Conservation (phyloP, 2,797 vertebrate species). For the Pogoniulus pusillus region DNA sequence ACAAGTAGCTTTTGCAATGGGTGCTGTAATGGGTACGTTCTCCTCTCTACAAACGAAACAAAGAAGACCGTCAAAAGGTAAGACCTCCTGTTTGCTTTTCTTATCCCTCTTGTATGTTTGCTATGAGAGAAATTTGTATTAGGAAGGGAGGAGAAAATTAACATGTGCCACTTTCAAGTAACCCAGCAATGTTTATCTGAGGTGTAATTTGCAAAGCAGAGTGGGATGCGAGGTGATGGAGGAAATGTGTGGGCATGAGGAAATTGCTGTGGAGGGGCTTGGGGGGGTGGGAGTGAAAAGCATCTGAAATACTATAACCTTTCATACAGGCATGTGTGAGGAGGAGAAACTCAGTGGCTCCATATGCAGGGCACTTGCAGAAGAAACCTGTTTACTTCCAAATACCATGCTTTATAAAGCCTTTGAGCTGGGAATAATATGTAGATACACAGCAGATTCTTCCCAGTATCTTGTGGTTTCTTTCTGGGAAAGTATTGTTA, state of each 20-base stretch:
- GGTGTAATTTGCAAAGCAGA: slow-evolving; percentile 28
- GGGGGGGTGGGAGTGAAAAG: not conserved
- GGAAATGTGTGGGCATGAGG: not conserved
- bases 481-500: not conserved
- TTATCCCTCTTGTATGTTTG: slow-evolving; percentile 19
- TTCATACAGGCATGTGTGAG: not conserved
- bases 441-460: not conserved
- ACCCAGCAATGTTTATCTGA: slow-evolving; percentile 13
- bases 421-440: slow-evolving; percentile 10
- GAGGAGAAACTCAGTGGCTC: slow-evolving; percentile 19
- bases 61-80: slow-evolving; percentile 95
- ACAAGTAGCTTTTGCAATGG: slow-evolving; percentile 82
- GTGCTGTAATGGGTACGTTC: slow-evolving; percentile 97
- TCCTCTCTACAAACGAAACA: slow-evolving; percentile 98
- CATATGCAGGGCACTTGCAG: slow-evolving; percentile 28
- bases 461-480: not conserved
- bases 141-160: slow-evolving; percentile 21
- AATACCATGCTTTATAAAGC: slow-evolving; percentile 8
- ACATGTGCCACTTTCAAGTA: slow-evolving; percentile 56
- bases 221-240: not conserved
- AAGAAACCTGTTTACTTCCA: slow-evolving; percentile 51
- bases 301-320: slow-evolving; percentile 21
- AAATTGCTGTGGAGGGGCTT: slow-evolving; percentile 1
- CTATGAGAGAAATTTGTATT: slow-evolving; percentile 4
- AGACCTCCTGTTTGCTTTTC: slow-evolving; percentile 63